Evolutionary conservation across 1,140 invertebrate genomes (phyloP).

Genomic region (Asobara japonica): DNA sequence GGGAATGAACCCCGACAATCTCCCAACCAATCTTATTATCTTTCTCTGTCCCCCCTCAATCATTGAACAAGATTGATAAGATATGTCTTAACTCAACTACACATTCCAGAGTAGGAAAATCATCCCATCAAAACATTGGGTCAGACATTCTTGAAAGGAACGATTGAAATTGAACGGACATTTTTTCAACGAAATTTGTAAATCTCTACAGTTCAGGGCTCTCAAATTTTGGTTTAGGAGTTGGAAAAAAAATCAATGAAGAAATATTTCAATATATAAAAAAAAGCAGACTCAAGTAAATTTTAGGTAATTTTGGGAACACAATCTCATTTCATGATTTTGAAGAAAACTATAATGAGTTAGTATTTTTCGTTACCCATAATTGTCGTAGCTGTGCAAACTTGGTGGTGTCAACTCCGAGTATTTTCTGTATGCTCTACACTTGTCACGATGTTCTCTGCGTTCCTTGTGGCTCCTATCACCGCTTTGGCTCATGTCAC

Average conservation of each 20-base stretch:
- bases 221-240: too few species aligned
- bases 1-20: not conserved
- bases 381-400: slow-evolving; percentile 53
- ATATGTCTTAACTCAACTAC: not conserved
- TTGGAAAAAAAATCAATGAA: too few species aligned
- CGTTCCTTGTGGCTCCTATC: slow-evolving; percentile 53
- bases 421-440: slow-evolving; percentile 55
- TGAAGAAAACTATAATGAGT: too few species aligned
- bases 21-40: not conserved
- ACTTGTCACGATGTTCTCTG: slow-evolving; percentile 55
- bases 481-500: slow-evolving; percentile 43
- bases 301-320: too few species aligned
- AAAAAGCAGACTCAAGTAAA: too few species aligned
- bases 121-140: not conserved
- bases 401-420: slow-evolving; percentile 54
- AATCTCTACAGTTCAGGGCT: too few species aligned
- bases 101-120: slow-evolving; percentile 5
- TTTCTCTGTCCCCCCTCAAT: not conserved
- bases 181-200: too few species aligned
- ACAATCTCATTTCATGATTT: too few species aligned
- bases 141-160: not conserved
- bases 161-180: slow-evolving; percentile 11
- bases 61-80: not conserved
- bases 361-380: too few species aligned
- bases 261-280: too few species aligned